Conservation (phyloP, 2,797 vertebrate genomes). For the Bovichtus variegatus region DNA sequence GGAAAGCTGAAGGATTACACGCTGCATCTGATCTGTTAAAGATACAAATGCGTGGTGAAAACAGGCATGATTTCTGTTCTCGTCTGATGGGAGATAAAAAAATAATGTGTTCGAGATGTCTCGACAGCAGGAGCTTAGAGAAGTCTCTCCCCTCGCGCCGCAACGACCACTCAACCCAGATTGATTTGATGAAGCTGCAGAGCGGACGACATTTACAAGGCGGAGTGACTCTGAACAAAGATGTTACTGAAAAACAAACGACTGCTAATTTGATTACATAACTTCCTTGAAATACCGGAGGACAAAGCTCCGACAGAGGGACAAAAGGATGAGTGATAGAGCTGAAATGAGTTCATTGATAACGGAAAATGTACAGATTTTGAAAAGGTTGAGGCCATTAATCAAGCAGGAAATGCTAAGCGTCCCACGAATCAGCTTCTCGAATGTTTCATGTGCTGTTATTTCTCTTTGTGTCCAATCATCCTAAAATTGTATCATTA, state of each 20-base stretch:
- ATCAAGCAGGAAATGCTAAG: background rate
- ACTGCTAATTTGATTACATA: background rate
- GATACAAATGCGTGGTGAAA: slow-evolving; percentile 35
- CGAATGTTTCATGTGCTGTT: background rate
- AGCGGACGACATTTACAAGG: background rate
- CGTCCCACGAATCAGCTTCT: background rate
- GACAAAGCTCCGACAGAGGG: too few species aligned
- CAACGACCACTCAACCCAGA: background rate
- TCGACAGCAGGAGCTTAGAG: slow-evolving; percentile 5
- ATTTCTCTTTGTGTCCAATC: background rate
- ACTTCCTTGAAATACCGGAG: background rate
- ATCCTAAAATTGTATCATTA: background rate
- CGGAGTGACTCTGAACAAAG: background rate
- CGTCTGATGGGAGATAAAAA: slow-evolving; percentile 11
- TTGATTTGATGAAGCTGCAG: slow-evolving; percentile 17
- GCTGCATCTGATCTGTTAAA: slow-evolving; percentile 22
- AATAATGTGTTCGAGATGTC: background rate
- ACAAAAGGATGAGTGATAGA: too few species aligned
- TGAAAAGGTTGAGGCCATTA: too few species aligned
- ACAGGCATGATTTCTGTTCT: slow-evolving; percentile 37
- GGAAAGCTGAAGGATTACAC: slow-evolving; percentile 36
- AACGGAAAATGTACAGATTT: background rate
- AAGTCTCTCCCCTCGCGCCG: background rate
- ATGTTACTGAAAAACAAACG: background rate
- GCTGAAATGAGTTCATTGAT: background rate